Percentiles rank a stretch among this genome's conserved stretches.
Conservation (phyloP, 2,888 invertebrate genomes). For the Eulithis testata region DNA sequence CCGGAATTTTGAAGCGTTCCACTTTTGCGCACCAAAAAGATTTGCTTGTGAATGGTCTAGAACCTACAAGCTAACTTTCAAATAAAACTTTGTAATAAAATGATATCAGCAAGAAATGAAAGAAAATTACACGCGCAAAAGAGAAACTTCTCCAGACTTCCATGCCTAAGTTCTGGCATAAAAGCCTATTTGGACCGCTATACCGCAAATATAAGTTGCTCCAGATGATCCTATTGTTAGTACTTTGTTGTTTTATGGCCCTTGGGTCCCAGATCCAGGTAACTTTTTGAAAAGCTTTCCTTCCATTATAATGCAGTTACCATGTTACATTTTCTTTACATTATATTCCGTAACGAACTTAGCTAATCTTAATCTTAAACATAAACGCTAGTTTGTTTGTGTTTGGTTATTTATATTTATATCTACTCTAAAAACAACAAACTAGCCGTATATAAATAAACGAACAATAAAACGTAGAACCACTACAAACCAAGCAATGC, state of each 20-base stretch:
- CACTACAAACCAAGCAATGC: neutral
- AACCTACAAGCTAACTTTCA: neutral
- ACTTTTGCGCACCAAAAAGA: too few relatives aligned
- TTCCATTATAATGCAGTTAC: neutral
- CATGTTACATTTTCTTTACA: too few relatives aligned
- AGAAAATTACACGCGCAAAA: slow-evolving; percentile 23
- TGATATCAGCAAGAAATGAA: slow-evolving; percentile 24
- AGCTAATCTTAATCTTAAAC: too few relatives aligned
- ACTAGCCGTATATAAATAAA: neutral
- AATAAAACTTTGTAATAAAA: slow-evolving; percentile 23
- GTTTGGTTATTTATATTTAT: too few relatives aligned
- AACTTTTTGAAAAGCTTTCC: slow-evolving; percentile 14
- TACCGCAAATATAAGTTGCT: slow-evolving; percentile 29
- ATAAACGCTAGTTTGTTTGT: too few relatives aligned
- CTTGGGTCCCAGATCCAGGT: slow-evolving; percentile 23
- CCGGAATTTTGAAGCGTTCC: too few relatives aligned
- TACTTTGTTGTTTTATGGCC: slow-evolving; percentile 33
- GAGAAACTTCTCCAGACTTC: slow-evolving; percentile 30
- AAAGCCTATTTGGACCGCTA: slow-evolving; percentile 27
- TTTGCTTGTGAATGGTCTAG: too few relatives aligned
- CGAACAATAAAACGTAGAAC: neutral
- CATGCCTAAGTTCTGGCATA: slow-evolving; percentile 31
- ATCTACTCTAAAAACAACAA: too few relatives aligned
- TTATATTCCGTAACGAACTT: too few relatives aligned
- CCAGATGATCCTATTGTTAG: slow-evolving; percentile 30